These are phyloP conservation scores for Andrena fulva DNA, from an alignment of 2,888 invertebrate genomes.

Conservation along the genomic window DNA sequence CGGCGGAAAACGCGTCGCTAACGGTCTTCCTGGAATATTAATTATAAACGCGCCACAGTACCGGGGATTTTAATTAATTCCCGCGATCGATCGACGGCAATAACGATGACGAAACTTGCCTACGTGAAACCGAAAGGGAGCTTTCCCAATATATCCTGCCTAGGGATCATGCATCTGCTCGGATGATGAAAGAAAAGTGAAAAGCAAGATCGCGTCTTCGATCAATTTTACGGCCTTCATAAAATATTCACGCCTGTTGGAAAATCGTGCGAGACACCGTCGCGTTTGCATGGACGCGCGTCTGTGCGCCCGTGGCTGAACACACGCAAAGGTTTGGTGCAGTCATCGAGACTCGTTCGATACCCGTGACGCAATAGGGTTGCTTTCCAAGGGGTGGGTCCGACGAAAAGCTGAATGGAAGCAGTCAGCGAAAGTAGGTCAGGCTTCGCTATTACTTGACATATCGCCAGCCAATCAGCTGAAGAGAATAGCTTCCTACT, in stretches of 20 bases:
- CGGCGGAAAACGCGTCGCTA: neutral
- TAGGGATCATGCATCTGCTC: too few species aligned
- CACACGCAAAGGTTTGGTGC: constrained; percentile 56
- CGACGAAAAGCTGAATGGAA: constrained; percentile 81
- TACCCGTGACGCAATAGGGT: constrained; percentile 78
- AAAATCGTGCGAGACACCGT: constrained; percentile 7
- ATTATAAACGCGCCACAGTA: neutral
- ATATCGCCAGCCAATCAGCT: constrained; percentile 66
- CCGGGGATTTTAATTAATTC: neutral
- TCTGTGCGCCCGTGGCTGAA: neutral
- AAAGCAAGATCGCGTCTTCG: neutral
- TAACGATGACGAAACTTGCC: neutral
- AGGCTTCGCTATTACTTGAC: constrained; percentile 63
- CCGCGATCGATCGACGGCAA: neutral
- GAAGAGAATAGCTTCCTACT: constrained; percentile 50
- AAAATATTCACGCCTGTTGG: constrained; percentile 1
- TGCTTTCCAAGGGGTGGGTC: constrained; percentile 54
- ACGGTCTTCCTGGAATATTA: neutral
- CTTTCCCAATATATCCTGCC: too few species aligned
- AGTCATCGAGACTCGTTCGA: constrained; percentile 73
- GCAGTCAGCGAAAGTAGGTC: constrained; percentile 74
- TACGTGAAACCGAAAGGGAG: neutral
- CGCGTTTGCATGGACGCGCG: constrained; percentile 18
- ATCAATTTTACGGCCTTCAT: neutral
- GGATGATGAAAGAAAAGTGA: neutral